Conservation (phyloP, 2,888 invertebrate genomes). For the Globia sparganii region DNA sequence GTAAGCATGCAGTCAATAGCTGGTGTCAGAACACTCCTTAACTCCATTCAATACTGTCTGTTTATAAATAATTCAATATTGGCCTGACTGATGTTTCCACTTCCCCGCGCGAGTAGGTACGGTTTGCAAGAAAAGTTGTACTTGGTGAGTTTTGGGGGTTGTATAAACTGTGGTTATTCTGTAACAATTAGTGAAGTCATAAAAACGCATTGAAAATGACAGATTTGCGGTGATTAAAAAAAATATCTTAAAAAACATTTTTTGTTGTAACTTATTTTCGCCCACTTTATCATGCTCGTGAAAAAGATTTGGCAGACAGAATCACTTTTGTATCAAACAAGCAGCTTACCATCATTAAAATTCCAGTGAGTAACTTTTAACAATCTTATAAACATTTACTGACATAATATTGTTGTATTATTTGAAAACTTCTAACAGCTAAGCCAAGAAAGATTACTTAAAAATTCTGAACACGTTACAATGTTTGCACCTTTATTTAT, state of each 20-base stretch:
- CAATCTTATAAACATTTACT: slow-evolving; percentile 8
- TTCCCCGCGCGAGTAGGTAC: slow-evolving; percentile 67
- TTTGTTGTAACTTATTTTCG: background rate
- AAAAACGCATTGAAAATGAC: background rate
- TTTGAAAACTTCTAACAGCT: slow-evolving; percentile 42
- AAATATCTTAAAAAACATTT: background rate
- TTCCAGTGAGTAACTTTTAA: background rate
- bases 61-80: slow-evolving; percentile 89
- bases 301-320: background rate
- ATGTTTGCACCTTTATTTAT: slow-evolving; percentile 62
- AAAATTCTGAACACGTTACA: slow-evolving; percentile 49
- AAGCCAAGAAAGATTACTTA: slow-evolving; percentile 40
- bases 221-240: background rate
- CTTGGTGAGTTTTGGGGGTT: background rate
- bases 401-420: slow-evolving; percentile 33
- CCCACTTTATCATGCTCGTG: background rate
- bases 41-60: slow-evolving; percentile 82
- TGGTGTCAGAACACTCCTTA: slow-evolving; percentile 84
- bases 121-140: slow-evolving; percentile 61
- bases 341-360: slow-evolving; percentile 6
- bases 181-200: background rate
- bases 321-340: background rate
- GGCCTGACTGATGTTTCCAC: slow-evolving; percentile 75
- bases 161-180: slow-evolving; percentile 5
- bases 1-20: slow-evolving; percentile 85